Evolutionary conservation across 2,888 invertebrate species (phyloP), one percentile per base, ranked within the genome.

Genomic region (Malacosoma neustria): DNA sequence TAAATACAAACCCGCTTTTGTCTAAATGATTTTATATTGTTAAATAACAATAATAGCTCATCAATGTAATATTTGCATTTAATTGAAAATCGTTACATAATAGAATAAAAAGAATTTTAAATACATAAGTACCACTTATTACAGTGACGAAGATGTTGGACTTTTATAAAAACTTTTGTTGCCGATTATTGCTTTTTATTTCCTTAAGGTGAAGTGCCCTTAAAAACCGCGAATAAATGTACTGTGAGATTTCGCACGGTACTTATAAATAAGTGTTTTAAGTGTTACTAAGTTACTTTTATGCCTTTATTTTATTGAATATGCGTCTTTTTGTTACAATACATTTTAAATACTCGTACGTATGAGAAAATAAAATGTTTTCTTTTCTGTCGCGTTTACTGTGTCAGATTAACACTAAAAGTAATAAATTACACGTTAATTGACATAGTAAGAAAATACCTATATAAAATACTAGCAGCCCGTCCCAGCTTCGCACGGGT

Each of bases 161-260:
- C 46, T 54, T 59, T 73, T 76, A 73, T 71, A 73, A 75, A 75
- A 77, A 77, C 79, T 72, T 73, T 80, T 80, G 79, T 80, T 68
- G 59, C 22, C 81, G 54, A 62, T 60, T 66, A 70, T 73, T 76
- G 74, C 62, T 54, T 69, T 77, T 66, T 62, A 60, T 56, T 50
- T 61, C 56, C 57, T 65, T 57, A 50, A 42, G 32, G 60, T 52
- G 39, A 60, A 77, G 61, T 51, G 58, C 53, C 34, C 72, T 81
- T 59, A 30, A 53, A 48, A 47, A 61, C 66, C 61, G 49, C 60
- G 47, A 61, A 22, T 42, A 39, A 35, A 13, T 13, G 11, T 14
- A 22, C 37, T 33, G 30, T 22, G 33, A 56, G 50, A 43, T 51
- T 70, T 69, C 64, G 48, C 66, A 65, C 61, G 57, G 33, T 9